phyloP scores from a whole-genome alignment of 2,797 vertebrate species.

The Smutsia gigantea region DNA sequence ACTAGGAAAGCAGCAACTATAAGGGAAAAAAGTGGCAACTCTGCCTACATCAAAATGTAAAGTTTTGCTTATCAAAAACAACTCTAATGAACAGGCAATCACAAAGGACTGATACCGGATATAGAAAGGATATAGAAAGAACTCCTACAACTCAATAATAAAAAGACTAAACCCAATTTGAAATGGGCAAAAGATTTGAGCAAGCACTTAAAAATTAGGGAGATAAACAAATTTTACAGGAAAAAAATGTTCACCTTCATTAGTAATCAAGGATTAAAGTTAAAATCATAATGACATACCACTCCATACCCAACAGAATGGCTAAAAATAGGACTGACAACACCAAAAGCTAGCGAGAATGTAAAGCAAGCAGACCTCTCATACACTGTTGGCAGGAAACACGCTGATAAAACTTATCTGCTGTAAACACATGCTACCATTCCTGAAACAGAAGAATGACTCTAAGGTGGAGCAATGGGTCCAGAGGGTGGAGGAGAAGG shows the following conservation, averaged over 20 bases:
- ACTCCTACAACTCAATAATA: background rate
- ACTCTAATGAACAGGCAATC: background rate
- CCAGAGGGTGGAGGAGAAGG: background rate
- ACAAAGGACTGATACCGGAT: background rate
- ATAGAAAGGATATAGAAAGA: background rate
- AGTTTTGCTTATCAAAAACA: background rate
- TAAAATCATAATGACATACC: background rate
- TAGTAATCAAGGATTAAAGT: background rate
- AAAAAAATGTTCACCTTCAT: background rate
- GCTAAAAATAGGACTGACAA: constrained; percentile 34
- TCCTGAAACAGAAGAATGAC: background rate
- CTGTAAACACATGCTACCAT: background rate
- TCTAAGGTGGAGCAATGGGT: background rate
- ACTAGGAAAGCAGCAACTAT: background rate
- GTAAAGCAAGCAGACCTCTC: background rate
- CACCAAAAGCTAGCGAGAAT: background rate
- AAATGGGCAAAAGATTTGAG: background rate
- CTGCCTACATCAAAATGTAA: background rate
- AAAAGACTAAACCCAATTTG: background rate
- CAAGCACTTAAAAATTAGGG: background rate
- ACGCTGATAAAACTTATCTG: background rate
- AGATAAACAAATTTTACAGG: background rate
- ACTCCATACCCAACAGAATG: background rate
- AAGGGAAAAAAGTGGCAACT: background rate
- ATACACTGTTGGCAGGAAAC: background rate